Base-by-base conservation (phyloP, 2,888 invertebrate genomes). In the Tetragonisca angustula region DNA sequence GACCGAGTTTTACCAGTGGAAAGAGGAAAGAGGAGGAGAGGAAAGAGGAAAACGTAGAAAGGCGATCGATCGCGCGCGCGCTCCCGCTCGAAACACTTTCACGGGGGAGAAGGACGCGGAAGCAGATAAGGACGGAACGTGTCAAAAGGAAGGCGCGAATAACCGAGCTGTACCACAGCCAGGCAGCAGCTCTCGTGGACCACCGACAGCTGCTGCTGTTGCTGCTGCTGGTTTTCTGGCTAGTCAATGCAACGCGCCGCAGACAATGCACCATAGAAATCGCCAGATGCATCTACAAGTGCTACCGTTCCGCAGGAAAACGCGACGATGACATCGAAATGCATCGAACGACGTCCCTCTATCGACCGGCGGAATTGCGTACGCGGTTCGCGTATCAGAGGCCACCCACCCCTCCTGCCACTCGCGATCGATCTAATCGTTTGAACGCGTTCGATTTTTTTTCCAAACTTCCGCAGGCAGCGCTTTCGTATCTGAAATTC, bases 241-340 rank as follows among this genome's bases (percentile, higher is more conserved):
- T 65, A 71, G 70, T 79, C 87, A 64, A 84, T 76, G 81, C 71
- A n/a, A 36, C 50, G 71, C 71, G 32, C 2, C 54, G n/a, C 72
- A 76, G 62, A 88, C 89, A 89, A 87, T 89, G 83, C 85, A 27
- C 83, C 80, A 88, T 87, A 83, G 83, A 87, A 89, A 87, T 89
- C 80, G 80, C 49, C 56, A 70, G 89, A 87, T 76, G 81, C 79
- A 81, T 76, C 79, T 70, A 32, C 68, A 69, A 75, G 67, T 69
- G 79, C 61, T 54, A 56, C 68, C 50, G 75, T 76, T 79, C 71
- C 68, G 43, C 56, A 81, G 79, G 75, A 84, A 79, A 76, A 76
- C 56, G 50, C 78, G 71, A 64, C 68, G 73, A 81, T 73, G 79
- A 65, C 83, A 87, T 83, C 87, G 87, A 86, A 81, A 84, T 73